Conservation (phyloP, 2,113 vertebrate genomes). For the Cromileptes altivelis region DNA sequence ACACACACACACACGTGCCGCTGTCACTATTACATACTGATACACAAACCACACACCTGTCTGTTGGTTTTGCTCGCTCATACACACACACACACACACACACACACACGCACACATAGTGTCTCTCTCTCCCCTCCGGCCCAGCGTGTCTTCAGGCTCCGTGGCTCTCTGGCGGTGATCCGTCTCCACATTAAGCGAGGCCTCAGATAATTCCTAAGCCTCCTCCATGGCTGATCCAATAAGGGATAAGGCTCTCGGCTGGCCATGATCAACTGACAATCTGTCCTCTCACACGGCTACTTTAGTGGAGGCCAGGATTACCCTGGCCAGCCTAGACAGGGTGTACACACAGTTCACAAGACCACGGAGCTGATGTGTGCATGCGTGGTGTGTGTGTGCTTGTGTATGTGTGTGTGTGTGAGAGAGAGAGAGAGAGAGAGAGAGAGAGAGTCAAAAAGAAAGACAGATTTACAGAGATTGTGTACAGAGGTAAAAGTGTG, state of each 20-base stretch:
- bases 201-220: conserved; percentile 97
- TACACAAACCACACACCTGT: conserved; percentile 48
- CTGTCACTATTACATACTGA: conserved; percentile 51
- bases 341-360: conserved; percentile 69
- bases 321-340: conserved; percentile 67
- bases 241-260: conserved; percentile 92
- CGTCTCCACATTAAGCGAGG: conserved; percentile 93
- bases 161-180: conserved; percentile 88
- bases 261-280: conserved; percentile 93
- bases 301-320: conserved; percentile 90
- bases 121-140: conserved; percentile 59
- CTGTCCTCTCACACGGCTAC: conserved; percentile 90
- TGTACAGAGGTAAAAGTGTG: conserved; percentile 3
- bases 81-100: conserved; percentile 19
- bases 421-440: background rate
- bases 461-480: conserved; percentile 23
- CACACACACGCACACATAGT: background rate
- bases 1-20: conserved; percentile 24
- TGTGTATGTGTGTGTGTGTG: background rate
- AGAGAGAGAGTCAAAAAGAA: background rate
- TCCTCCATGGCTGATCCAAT: conserved; percentile 95
- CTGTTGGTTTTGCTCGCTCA: conserved; percentile 7
- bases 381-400: conserved; percentile 14
- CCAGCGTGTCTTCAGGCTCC: conserved; percentile 71
- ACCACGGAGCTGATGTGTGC: conserved; percentile 34